Evolutionary conservation across 2,888 invertebrate genomes (phyloP), one percentile per base, ranked within the genome.

Genomic region (Apamea epomidion): DNA sequence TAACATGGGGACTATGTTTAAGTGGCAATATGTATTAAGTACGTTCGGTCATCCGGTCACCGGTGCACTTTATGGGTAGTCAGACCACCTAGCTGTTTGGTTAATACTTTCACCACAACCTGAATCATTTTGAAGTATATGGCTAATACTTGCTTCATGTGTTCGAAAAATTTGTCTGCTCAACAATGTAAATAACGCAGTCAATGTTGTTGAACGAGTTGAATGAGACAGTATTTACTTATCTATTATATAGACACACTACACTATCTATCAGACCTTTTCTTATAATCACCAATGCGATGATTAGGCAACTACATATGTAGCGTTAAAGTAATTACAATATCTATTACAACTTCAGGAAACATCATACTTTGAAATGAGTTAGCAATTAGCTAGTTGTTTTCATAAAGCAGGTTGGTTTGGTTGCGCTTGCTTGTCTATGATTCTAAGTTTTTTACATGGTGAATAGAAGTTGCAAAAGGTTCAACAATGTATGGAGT

Each of bases 311-410:
- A 81, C n/a, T 29, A 42, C n/a, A n/a, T n/a, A n/a, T 4, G n/a
- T 60, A 45, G 21, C 45, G 64, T 48, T 65, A 25, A 74, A 62
- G 8, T 64, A n/a, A 82, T 82, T 73, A 85, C 58, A 81, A 86
- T 86, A 87, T 85, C 85, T 71, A 54, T 85, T 80, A 85, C 88
- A 76, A 78, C 73, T 80, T 76, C 71, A 85, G 74, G 85, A 82
- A 82, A 79, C 79, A 87, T 87, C 69, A 85, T 84, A 86, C 68
- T 86, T 86, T 72, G 74, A 86, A 87, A 87, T 87, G 62, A 74
- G 82, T 77, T 45, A 69, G 76, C 76, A 87, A 84, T 80, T 73
- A n/a, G n/a, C 54, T 73, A 85, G 72, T 87, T 29, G 84, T 83
- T 87, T 83, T 86, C 78, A 58, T 67, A 67, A 84, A 84, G 67